Percentiles rank a stretch among this genome's conserved stretches.
These are phyloP conservation scores for Hyppa rectilinea DNA, from an alignment of 2,888 invertebrate species.

Conservation along the genomic window DNA sequence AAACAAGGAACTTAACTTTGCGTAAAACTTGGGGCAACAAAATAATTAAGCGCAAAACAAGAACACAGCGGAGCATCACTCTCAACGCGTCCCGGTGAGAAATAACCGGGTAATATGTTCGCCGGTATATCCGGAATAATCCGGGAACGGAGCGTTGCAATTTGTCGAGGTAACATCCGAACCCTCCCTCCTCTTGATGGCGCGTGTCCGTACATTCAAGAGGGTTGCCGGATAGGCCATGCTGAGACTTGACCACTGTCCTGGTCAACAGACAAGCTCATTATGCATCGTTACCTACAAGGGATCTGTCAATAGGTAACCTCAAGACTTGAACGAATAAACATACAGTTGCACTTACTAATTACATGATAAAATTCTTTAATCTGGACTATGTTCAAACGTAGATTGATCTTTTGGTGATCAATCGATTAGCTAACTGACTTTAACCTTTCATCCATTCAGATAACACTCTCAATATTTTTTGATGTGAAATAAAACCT, in stretches of 20 bases:
- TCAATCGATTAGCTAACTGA: neutral
- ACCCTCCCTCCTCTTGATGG: slow-evolving; percentile 50
- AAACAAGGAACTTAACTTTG: slow-evolving; percentile 42
- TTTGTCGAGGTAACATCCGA: slow-evolving; percentile 68
- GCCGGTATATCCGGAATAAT: slow-evolving; percentile 75
- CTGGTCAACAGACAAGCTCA: slow-evolving; percentile 26
- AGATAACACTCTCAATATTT: slow-evolving; percentile 1
- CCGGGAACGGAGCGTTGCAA: slow-evolving; percentile 70
- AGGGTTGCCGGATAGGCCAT: slow-evolving; percentile 55
- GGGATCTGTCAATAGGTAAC: neutral
- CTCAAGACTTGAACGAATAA: neutral
- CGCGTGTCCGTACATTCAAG: slow-evolving; percentile 68
- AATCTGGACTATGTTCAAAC: neutral
- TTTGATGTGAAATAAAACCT: neutral
- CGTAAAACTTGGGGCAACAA: slow-evolving; percentile 38
- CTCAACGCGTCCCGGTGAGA: slow-evolving; percentile 67
- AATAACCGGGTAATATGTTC: slow-evolving; percentile 76
- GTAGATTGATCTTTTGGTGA: neutral
- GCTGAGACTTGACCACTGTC: slow-evolving; percentile 62
- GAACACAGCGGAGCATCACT: slow-evolving; percentile 65
- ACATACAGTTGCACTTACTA: neutral
- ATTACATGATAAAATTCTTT: neutral
- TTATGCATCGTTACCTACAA: slow-evolving; percentile 39
- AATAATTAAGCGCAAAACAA: slow-evolving; percentile 66
- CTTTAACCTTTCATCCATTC: slow-evolving; percentile 1